Conservation (phyloP, 2,113 vertebrate species). For the Melanotaenia duboulayi region DNA sequence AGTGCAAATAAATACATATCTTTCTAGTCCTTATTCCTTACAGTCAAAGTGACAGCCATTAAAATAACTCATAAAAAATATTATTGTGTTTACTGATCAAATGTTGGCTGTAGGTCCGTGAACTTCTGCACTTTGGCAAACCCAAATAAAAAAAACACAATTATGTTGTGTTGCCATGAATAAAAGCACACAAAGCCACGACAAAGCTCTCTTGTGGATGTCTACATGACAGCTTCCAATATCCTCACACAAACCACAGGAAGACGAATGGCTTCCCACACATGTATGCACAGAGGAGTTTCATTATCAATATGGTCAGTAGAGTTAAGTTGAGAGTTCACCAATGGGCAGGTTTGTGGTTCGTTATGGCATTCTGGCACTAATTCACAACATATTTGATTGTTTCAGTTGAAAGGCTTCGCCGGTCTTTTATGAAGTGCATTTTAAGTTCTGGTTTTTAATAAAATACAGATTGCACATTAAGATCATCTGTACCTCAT, state of each 20-base stretch:
- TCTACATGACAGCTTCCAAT: constrained; percentile 66
- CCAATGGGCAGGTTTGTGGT: constrained; percentile 54
- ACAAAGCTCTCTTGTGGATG: constrained; percentile 70
- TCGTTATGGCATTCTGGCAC: constrained; percentile 56
- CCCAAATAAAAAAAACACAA: constrained; percentile 62
- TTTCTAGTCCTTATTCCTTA: constrained; percentile 24
- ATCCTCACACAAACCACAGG: constrained; percentile 70
- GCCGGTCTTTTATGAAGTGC: constrained; percentile 52
- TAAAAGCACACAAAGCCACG: constrained; percentile 51
- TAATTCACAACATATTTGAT: constrained; percentile 73
- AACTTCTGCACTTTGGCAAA: constrained; percentile 62
- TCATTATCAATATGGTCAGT: constrained; percentile 55
- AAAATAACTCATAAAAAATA: constrained; percentile 70
- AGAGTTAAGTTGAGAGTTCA: constrained; percentile 70
- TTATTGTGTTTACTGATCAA: constrained; percentile 72
- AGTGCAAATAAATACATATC: constrained; percentile 52
- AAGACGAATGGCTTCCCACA: constrained; percentile 72
- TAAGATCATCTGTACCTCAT: constrained; percentile 66
- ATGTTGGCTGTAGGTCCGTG: constrained; percentile 57
- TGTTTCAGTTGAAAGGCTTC: constrained; percentile 72
- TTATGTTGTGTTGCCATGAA: constrained; percentile 48
- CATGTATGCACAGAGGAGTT: constrained; percentile 41
- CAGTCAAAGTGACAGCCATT: constrained; percentile 44
- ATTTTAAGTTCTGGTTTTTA: constrained; percentile 62
- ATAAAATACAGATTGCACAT: constrained; percentile 67